Evolutionary conservation across 2,888 invertebrate species (phyloP).

Genomic region (Aethes cnicana): DNA sequence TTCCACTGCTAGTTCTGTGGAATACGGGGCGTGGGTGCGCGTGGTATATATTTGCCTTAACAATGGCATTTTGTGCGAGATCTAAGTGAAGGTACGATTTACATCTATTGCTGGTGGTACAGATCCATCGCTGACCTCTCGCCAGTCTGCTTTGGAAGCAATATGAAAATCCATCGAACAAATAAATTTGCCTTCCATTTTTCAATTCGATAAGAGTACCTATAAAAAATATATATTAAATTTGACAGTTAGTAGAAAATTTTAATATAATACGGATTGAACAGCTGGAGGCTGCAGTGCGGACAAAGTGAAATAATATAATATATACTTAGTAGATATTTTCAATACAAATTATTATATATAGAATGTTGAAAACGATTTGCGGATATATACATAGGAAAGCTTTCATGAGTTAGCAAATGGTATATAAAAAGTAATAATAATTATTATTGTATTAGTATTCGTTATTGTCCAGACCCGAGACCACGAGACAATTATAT

Average conservation of each 20-base stretch:
- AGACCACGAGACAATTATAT: too few relatives aligned
- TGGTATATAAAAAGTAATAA: too few relatives aligned
- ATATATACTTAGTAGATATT: too few relatives aligned
- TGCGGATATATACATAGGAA: too few relatives aligned
- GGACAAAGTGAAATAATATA: too few relatives aligned
- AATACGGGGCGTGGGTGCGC: conserved; percentile 9
- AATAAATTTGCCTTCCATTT: conserved; percentile 3
- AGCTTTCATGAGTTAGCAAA: too few relatives aligned
- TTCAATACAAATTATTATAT: too few relatives aligned
- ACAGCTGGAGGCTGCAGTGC: too few relatives aligned
- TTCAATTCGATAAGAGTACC: conserved; percentile 11
- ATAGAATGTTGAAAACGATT: too few relatives aligned
- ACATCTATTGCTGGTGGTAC: conserved; percentile 13
- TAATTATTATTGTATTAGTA: too few relatives aligned
- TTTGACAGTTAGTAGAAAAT: background rate
- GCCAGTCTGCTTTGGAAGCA: background rate
- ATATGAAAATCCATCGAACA: conserved; percentile 16
- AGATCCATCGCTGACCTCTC: conserved; percentile 7
- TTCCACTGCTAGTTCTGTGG: background rate
- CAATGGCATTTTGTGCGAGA: background rate
- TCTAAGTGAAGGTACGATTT: conserved; percentile 12
- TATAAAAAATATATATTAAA: background rate
- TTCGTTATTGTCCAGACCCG: too few relatives aligned
- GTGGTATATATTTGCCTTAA: conserved; percentile 1
- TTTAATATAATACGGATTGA: background rate